Base-by-base conservation (phyloP, 1,140 invertebrate species). In the Heliothis subflexa region DNA sequence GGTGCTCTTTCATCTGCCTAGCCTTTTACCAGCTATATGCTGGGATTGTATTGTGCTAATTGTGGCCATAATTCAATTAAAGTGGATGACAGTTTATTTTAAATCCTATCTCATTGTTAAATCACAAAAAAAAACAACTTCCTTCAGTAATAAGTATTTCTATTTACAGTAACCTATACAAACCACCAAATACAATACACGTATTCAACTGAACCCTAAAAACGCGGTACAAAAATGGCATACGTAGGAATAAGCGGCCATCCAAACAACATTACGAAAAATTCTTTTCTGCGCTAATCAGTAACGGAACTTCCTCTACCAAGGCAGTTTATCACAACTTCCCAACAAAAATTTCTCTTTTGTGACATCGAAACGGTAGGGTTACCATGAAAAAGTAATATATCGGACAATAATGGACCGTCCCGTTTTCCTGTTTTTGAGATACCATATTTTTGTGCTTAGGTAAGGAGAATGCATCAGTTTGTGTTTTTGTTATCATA, bases 201-300 rank as follows among this genome's bases (percentile, higher is more conserved):
- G 13, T 33, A 62, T 14, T 25, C 2, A 18, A 68, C 2, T 2
- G 18, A 68, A 50, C 16, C 9, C 33, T 14, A 47, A 40, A 64
- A 66, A 77, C 14, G 52, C 21, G 33, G 12, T 21, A 16, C 21
- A 55, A 66, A 64, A 66, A 73, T 45, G 21, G 45, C 45, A 66
- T 18, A 54, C 50, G 28, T 47, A 52, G 18, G 55, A 55, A 64
- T 64, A 74, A 68, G 33, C 52, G 13, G 10, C 40, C 61, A 54
- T 77, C 78, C 64, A 83, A 81, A 80, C 62, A 79, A 70, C 33
- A 72, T 79, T 78, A 59, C 73, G 52, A 40, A 68, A 84, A 86
- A 89, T 84, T 83, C 81, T 83, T 81, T 88, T 80, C 78, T 80
- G 79, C 74, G 83, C 84, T 88, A 89, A 89, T 89, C 88, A 89